phyloP scores from a whole-genome alignment of 2,888 invertebrate genomes.

The Acronicta leporina region DNA sequence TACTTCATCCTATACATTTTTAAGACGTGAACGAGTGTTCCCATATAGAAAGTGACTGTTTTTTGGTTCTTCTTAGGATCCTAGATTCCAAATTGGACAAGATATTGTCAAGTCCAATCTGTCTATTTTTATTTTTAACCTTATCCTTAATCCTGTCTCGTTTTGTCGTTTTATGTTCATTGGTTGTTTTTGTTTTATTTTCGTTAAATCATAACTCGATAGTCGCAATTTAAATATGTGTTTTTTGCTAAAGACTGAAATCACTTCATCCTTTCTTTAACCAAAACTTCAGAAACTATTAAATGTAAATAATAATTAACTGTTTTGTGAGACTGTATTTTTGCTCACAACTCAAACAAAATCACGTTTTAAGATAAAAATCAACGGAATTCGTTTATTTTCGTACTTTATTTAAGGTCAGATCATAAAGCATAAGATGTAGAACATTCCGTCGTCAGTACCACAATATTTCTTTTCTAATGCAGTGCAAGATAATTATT shows the following conservation, averaged over 20 bases:
- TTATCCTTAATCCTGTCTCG: slow-evolving; percentile 36
- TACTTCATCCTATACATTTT: slow-evolving; percentile 9
- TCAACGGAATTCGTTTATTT: slow-evolving; percentile 9
- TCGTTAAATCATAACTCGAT: neutral
- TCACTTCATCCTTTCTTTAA: neutral
- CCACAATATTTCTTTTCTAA: slow-evolving; percentile 27
- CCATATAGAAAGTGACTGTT: slow-evolving; percentile 21
- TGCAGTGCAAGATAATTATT: neutral
- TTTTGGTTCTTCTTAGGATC: slow-evolving; percentile 22
- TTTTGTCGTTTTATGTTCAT: slow-evolving; percentile 42
- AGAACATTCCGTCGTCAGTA: slow-evolving; percentile 21
- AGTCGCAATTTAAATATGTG: neutral
- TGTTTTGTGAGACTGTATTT: slow-evolving; percentile 6
- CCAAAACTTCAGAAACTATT: neutral
- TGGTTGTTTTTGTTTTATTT: slow-evolving; percentile 30
- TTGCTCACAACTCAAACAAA: slow-evolving; percentile 4
- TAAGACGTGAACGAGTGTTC: slow-evolving; percentile 1
- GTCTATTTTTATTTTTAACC: slow-evolving; percentile 27
- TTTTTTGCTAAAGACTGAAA: too few relatives aligned
- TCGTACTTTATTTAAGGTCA: slow-evolving; percentile 8
- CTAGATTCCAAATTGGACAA: slow-evolving; percentile 22
- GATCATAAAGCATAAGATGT: slow-evolving; percentile 34
- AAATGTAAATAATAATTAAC: neutral
- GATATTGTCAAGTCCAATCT: slow-evolving; percentile 17
- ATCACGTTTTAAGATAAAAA: slow-evolving; percentile 21